These are phyloP conservation scores for Pharmacophagus antenor DNA, from an alignment of 2,888 invertebrate genomes.

Conservation along the genomic window DNA sequence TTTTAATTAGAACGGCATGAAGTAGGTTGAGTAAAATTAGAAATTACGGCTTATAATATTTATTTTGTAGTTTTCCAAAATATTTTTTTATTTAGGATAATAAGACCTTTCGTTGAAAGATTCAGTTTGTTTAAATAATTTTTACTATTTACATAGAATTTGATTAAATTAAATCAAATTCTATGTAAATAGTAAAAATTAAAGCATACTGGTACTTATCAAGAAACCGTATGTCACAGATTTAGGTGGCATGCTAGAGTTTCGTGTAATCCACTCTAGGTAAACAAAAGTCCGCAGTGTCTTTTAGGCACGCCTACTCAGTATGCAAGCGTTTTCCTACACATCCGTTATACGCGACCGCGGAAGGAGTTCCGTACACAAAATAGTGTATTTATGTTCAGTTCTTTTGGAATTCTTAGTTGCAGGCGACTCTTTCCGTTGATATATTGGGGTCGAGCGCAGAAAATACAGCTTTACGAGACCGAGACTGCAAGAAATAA, in stretches of 20 bases:
- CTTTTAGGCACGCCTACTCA: slow-evolving; percentile 80
- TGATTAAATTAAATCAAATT: slow-evolving; percentile 1
- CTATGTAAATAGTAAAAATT: slow-evolving; percentile 30
- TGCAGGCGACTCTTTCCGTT: slow-evolving; percentile 73
- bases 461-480: slow-evolving; percentile 61
- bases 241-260: slow-evolving; percentile 74
- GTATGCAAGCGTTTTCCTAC: slow-evolving; percentile 79
- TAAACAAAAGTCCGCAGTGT: slow-evolving; percentile 77
- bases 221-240: slow-evolving; percentile 64
- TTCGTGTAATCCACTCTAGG: slow-evolving; percentile 75
- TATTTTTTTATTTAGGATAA: too few species aligned
- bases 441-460: slow-evolving; percentile 65
- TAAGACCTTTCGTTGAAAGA: too few species aligned
- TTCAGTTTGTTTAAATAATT: too few species aligned
- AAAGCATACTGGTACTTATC: slow-evolving; percentile 40
- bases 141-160: neutral
- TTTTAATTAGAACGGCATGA: slow-evolving; percentile 68
- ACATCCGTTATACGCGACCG: slow-evolving; percentile 78
- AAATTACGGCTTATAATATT: neutral
- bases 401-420: slow-evolving; percentile 75
- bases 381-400: slow-evolving; percentile 76
- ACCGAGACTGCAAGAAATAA: slow-evolving; percentile 11
- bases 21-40: slow-evolving; percentile 29
- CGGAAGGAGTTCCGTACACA: slow-evolving; percentile 77
- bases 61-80: neutral